Conservation (phyloP, 2,797 vertebrate species). For the Crenichthys baileyi region DNA sequence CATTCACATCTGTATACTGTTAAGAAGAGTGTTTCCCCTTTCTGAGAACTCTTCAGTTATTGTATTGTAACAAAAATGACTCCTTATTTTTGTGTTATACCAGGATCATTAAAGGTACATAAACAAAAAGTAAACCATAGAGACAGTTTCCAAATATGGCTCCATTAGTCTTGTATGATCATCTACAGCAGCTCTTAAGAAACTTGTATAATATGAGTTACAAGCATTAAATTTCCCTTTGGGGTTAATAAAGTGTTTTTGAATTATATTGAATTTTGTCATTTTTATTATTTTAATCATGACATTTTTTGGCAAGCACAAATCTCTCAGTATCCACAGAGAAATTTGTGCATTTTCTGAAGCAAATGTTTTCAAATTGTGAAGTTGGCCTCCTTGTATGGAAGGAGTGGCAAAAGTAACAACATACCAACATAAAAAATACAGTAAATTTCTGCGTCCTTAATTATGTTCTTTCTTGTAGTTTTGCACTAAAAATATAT, state of each 20-base stretch:
- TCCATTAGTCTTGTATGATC: background rate
- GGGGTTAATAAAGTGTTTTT: background rate
- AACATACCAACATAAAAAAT: background rate
- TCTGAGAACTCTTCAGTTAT: no score
- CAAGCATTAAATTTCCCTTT: background rate
- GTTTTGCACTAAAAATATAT: background rate
- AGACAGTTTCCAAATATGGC: background rate
- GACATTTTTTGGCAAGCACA: background rate
- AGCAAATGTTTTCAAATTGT: background rate
- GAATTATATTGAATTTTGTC: background rate
- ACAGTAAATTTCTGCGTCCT: background rate
- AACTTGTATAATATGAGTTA: background rate
- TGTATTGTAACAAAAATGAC: no score
- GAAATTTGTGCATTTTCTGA: background rate
- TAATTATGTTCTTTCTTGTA: background rate
- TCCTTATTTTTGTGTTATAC: no score
- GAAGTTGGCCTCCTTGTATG: background rate
- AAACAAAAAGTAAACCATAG: no score
- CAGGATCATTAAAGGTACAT: no score
- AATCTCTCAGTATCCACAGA: background rate
- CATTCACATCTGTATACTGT: background rate
- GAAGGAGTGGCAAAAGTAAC: background rate
- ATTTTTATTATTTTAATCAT: no score
- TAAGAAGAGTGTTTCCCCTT: no score
- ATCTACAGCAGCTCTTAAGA: background rate